Evolutionary conservation across 2,797 vertebrate genomes (phyloP).

Genomic region (Rhinoraja longicauda): DNA sequence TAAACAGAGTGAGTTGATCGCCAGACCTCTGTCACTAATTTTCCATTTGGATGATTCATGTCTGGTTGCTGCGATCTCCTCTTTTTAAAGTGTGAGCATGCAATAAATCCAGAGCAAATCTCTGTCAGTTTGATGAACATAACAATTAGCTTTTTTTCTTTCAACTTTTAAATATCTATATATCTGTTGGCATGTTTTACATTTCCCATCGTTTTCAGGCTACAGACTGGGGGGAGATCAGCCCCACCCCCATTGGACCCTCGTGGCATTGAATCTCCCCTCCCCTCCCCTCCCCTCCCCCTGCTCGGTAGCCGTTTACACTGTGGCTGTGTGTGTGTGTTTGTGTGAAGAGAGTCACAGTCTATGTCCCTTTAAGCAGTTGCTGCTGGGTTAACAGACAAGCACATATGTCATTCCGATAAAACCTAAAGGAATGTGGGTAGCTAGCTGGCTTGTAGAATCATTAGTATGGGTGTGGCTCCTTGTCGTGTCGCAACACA

Average conservation of each 20-base stretch:
- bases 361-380: slow-evolving; percentile 2
- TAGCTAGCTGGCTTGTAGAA: slow-evolving; percentile 28
- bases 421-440: slow-evolving; percentile 30
- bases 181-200: background rate
- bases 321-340: background rate
- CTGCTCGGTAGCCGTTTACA: background rate
- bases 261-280: background rate
- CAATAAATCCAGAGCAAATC: background rate
- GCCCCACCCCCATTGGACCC: too few relatives aligned
- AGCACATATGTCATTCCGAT: slow-evolving; percentile 20
- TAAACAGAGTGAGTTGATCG: background rate
- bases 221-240: too few relatives aligned
- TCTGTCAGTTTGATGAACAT: background rate
- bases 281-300: background rate
- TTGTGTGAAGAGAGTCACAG: too few relatives aligned
- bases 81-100: background rate
- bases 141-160: background rate
- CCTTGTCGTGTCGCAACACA: background rate
- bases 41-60: too few relatives aligned
- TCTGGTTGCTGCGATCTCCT: too few relatives aligned
- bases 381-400: background rate
- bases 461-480: slow-evolving; percentile 3
- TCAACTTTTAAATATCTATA: background rate
- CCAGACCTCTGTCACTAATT: background rate
- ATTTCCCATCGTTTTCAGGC: background rate